phyloP scores from a whole-genome alignment of 2,888 invertebrate genomes.

The Sussaba pulchella region DNA sequence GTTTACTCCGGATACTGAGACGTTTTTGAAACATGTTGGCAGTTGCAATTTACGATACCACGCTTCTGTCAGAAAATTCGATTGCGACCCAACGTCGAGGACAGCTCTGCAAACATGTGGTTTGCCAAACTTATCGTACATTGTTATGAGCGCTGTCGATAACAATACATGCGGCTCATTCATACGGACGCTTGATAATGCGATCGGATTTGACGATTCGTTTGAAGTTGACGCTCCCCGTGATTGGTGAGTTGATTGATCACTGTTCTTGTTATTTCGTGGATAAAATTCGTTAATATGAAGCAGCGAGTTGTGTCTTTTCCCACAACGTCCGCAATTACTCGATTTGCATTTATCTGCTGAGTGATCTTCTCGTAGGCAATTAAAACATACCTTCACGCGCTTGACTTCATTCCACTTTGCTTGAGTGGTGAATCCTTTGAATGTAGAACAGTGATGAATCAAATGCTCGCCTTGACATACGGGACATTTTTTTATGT shows the following conservation, averaged over 20 bases:
- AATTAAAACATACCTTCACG: slow-evolving; percentile 55
- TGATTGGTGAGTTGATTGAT: slow-evolving; percentile 6
- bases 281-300: slow-evolving; percentile 31
- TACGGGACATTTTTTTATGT: slow-evolving; percentile 14
- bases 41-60: not conserved
- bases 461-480: slow-evolving; percentile 47
- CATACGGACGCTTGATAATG: slow-evolving; percentile 3
- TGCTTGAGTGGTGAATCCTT: slow-evolving; percentile 5
- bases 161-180: slow-evolving; percentile 45
- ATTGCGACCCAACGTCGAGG: slow-evolving; percentile 65
- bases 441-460: slow-evolving; percentile 29
- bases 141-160: slow-evolving; percentile 47
- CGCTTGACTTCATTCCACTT: slow-evolving; percentile 53
- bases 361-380: slow-evolving; percentile 36
- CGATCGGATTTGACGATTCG: not conserved
- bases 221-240: slow-evolving; percentile 8
- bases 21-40: not conserved
- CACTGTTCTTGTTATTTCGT: not conserved
- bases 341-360: slow-evolving; percentile 38
- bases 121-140: slow-evolving; percentile 40
- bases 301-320: slow-evolving; percentile 59
- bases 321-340: slow-evolving; percentile 43
- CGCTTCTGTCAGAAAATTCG: slow-evolving; percentile 33
- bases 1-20: not conserved
- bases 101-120: slow-evolving; percentile 55